Conservation (phyloP, 2,888 invertebrate genomes). For the Cremastinae sp. region DNA sequence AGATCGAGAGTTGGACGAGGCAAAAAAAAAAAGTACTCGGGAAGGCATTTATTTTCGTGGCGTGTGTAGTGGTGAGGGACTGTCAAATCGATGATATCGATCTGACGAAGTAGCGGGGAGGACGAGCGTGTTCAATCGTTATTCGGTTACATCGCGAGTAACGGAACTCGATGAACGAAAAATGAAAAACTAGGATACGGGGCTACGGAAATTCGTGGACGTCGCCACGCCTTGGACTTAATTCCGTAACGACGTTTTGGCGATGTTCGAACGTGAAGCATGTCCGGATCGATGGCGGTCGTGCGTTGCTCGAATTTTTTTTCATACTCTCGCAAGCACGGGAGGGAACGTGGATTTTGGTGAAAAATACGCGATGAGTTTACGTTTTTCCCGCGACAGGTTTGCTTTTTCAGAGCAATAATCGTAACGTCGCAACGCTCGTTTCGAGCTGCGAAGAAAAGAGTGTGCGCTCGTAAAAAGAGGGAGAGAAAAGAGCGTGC, state of each 20-base stretch:
- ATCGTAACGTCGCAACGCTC: too few relatives aligned
- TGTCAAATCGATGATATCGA: slow-evolving; percentile 62
- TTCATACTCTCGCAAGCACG: not conserved
- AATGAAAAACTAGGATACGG: slow-evolving; percentile 48
- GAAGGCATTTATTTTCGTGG: slow-evolving; percentile 32
- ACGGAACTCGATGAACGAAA: slow-evolving; percentile 55
- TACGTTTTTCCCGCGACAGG: too few relatives aligned
- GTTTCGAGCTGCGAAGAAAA: too few relatives aligned
- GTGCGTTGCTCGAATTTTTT: not conserved
- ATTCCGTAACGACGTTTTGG: slow-evolving; percentile 51
- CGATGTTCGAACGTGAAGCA: slow-evolving; percentile 17
- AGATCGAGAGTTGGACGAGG: not conserved
- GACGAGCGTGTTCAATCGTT: not conserved
- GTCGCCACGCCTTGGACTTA: slow-evolving; percentile 69
- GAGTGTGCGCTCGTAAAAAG: too few relatives aligned
- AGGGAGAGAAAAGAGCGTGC: too few relatives aligned
- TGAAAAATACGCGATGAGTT: too few relatives aligned
- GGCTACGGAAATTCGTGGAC: slow-evolving; percentile 43
- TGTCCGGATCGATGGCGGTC: slow-evolving; percentile 35
- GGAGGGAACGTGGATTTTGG: not conserved
- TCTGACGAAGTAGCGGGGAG: slow-evolving; percentile 43
- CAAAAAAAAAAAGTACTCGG: not conserved
- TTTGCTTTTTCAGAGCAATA: too few relatives aligned
- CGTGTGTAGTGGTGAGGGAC: slow-evolving; percentile 19
- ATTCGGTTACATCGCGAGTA: not conserved